phyloP scores from a whole-genome alignment of 1,140 invertebrate genomes.

The Lethocerus indicus region DNA sequence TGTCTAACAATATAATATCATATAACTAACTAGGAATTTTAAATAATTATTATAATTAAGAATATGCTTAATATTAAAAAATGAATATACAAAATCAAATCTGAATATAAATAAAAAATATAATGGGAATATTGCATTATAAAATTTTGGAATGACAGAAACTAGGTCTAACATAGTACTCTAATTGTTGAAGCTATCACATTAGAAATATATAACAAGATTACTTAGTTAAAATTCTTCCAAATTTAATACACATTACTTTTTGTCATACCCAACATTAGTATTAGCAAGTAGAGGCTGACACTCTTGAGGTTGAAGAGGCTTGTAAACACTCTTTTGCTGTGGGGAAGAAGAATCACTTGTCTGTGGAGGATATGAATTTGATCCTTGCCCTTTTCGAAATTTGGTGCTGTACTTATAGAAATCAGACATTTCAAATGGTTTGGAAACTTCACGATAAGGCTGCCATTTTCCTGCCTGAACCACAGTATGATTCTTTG shows the following conservation, averaged over 20 bases:
- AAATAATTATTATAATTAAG: too few relatives aligned
- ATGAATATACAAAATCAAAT: too few relatives aligned
- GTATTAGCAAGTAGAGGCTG: slow-evolving; percentile 21
- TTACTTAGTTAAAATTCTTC: neutral
- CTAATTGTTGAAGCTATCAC: neutral
- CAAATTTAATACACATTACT: neutral
- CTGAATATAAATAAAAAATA: slow-evolving; percentile 1
- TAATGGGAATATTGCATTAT: neutral
- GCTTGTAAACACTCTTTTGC: slow-evolving; percentile 30
- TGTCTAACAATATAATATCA: too few relatives aligned
- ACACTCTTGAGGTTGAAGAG: slow-evolving; percentile 29
- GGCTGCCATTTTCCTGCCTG: slow-evolving; percentile 77
- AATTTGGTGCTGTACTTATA: slow-evolving; percentile 94
- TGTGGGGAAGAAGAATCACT: slow-evolving; percentile 19
- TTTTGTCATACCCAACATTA: neutral
- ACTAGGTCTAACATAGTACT: neutral
- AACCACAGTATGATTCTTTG: slow-evolving; percentile 66
- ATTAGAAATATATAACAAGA: neutral
- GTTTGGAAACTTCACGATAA: slow-evolving; percentile 84
- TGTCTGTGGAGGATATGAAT: neutral
- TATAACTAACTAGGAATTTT: too few relatives aligned
- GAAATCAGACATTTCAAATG: slow-evolving; percentile 93
- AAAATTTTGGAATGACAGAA: neutral
- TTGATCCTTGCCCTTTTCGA: slow-evolving; percentile 30
- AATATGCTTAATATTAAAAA: too few relatives aligned